Percentiles rank a stretch among this genome's conserved stretches.
Conservation (phyloP, 2,113 vertebrate genomes). For the Rhinolophus ferrumequinum region DNA sequence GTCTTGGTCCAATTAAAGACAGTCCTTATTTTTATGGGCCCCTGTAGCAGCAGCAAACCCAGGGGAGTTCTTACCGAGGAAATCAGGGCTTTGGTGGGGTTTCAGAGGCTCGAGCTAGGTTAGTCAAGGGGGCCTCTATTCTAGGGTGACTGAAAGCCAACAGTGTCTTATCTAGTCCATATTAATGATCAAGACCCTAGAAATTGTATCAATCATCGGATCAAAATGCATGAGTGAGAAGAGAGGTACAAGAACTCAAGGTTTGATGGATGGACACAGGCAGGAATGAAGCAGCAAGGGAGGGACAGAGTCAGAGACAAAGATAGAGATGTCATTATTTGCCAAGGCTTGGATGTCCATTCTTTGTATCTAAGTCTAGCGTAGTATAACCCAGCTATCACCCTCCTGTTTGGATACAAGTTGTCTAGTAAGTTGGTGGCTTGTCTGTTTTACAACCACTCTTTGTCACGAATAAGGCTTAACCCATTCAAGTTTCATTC, state of each 20-base stretch:
- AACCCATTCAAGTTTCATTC: slow-evolving; percentile 19
- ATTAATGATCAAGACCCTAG: background rate
- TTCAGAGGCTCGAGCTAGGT: background rate
- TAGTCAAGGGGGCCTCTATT: background rate
- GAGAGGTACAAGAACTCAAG: background rate
- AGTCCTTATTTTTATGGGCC: background rate
- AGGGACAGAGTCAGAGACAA: background rate
- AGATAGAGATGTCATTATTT: background rate
- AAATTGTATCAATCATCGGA: background rate
- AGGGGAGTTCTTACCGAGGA: background rate
- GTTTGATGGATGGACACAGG: background rate
- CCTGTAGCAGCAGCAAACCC: background rate
- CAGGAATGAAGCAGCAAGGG: background rate
- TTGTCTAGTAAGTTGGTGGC: background rate
- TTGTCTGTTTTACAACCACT: background rate
- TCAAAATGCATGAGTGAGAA: background rate
- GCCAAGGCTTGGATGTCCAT: background rate
- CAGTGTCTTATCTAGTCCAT: background rate
- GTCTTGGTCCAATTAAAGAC: background rate
- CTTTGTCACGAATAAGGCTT: slow-evolving; percentile 11
- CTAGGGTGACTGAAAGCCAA: background rate
- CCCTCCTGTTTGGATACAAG: background rate
- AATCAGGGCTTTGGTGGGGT: background rate
- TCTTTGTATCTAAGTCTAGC: background rate
- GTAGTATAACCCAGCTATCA: background rate